A percentile compares a stretch with the other conserved stretches of the same genome.
phyloP scores from a whole-genome alignment of 1,140 invertebrate genomes.

The Rhopalosiphum padi region DNA sequence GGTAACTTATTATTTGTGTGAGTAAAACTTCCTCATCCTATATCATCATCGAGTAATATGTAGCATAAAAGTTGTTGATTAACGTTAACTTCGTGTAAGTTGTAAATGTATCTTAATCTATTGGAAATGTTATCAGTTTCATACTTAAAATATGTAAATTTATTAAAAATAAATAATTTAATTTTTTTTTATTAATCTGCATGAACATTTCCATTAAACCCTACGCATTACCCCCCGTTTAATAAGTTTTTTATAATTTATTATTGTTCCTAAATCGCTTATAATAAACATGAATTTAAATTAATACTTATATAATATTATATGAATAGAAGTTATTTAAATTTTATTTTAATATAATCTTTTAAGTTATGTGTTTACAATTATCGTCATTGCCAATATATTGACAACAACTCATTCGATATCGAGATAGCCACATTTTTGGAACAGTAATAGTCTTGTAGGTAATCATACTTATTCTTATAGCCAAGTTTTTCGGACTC shows the following conservation, averaged over 20 bases:
- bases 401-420: not conserved
- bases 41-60: no score
- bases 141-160: no score
- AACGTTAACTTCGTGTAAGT: no score
- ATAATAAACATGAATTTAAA: no score
- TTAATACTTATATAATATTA: not conserved
- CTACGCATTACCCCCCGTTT: rapidly evolving
- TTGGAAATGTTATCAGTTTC: no score
- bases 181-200: not conserved
- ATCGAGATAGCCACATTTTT: not conserved
- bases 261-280: no score
- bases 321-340: not conserved
- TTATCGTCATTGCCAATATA: not conserved
- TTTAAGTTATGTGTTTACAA: not conserved
- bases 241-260: no score
- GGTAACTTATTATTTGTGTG: not conserved
- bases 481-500: not conserved
- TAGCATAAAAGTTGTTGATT: no score
- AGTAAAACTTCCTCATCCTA: not conserved
- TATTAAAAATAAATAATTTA: no score
- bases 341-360: not conserved
- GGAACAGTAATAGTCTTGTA: not conserved
- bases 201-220: not conserved
- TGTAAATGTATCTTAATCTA: no score
- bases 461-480: not conserved